Percentiles rank a stretch among this genome's conserved stretches.
phyloP scores from a whole-genome alignment of 2,113 vertebrate species.

The Callorhinus ursinus region DNA sequence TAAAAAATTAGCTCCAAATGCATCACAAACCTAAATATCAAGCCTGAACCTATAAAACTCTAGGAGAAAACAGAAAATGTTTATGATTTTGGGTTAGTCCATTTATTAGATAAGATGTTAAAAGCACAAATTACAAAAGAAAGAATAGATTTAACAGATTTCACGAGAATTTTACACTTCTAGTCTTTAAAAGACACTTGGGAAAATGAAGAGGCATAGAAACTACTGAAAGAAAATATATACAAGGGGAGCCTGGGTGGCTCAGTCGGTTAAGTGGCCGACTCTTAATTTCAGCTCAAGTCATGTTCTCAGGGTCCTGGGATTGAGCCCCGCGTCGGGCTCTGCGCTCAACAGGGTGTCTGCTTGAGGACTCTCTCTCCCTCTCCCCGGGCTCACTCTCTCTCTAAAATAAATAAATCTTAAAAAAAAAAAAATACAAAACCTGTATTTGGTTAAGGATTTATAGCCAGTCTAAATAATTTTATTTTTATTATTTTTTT shows the following conservation, averaged over 20 bases:
- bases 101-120: background rate
- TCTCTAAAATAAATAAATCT: background rate
- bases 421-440: background rate
- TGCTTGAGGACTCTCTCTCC: background rate
- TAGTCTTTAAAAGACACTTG: background rate
- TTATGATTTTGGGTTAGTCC: background rate
- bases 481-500: background rate
- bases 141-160: background rate
- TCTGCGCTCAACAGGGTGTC: background rate
- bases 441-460: background rate
- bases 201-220: background rate
- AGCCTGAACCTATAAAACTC: background rate
- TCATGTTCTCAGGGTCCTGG: background rate
- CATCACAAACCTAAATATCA: slow-evolving; percentile 1
- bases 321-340: background rate
- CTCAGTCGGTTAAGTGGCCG: background rate
- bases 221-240: background rate
- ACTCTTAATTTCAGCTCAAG: background rate
- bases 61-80: background rate
- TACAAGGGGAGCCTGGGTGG: background rate
- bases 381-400: background rate
- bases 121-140: background rate
- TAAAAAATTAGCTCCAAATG: slow-evolving; percentile 22
- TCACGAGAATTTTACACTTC: background rate
- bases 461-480: background rate